Evolutionary conservation across 2,113 vertebrate species (phyloP).

Genomic region (Cottus gobio): DNA sequence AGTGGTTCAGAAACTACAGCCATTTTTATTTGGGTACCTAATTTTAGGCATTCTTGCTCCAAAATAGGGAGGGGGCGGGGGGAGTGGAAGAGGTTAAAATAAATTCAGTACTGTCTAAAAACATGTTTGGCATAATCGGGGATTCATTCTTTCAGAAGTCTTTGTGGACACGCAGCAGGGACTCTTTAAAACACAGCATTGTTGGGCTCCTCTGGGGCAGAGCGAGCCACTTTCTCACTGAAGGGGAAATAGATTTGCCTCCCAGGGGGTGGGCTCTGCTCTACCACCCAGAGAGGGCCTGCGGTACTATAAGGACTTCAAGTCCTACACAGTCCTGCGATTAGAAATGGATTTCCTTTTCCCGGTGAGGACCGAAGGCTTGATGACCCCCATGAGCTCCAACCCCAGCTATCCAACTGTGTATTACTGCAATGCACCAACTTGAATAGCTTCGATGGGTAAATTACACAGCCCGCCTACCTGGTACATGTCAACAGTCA

Average conservation of each 20-base stretch:
- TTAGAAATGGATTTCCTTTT: conserved; percentile 48
- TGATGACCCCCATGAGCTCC: conserved; percentile 29
- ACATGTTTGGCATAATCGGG: too few relatives aligned
- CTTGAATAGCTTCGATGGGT: conserved; percentile 2
- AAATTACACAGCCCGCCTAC: background rate
- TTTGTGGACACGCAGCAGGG: background rate
- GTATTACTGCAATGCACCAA: conserved; percentile 40
- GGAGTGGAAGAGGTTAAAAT: too few relatives aligned
- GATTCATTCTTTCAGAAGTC: conserved; percentile 16
- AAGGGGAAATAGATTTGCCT: conserved; percentile 48
- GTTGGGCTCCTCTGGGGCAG: conserved; percentile 1
- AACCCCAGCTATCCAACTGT: conserved; percentile 20
- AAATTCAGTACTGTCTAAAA: too few relatives aligned
- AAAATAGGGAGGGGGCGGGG: too few relatives aligned
- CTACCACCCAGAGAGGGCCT: conserved; percentile 17
- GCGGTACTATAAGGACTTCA: conserved; percentile 20
- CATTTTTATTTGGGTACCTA: too few relatives aligned
- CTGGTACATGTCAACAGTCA: background rate
- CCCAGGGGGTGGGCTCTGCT: conserved; percentile 2
- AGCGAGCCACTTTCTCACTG: conserved; percentile 20
- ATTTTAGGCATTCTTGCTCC: too few relatives aligned
- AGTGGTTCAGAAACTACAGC: too few relatives aligned
- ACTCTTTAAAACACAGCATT: conserved; percentile 6
- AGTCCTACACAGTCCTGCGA: conserved; percentile 30
- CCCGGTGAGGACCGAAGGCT: conserved; percentile 29